Conservation (phyloP, 2,888 invertebrate species). For the Portevinia maculata region DNA sequence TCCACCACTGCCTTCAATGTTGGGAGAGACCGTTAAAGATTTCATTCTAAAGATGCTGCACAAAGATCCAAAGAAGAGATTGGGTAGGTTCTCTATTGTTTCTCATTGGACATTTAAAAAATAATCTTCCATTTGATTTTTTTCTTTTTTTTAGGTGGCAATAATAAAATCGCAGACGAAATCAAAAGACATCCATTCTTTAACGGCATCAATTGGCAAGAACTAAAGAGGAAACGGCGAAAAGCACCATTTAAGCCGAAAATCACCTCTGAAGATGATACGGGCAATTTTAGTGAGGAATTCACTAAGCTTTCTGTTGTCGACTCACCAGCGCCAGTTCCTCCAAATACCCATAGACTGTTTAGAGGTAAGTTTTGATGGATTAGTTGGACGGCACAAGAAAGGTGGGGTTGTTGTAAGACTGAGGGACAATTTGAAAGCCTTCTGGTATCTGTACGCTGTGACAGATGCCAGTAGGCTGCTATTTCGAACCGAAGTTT, state of each 20-base stretch:
- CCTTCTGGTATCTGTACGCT: too few relatives aligned
- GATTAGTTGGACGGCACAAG: too few relatives aligned
- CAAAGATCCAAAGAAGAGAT: slow-evolving; percentile 93
- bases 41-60: slow-evolving; percentile 92
- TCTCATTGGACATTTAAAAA: neutral
- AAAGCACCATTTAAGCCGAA: slow-evolving; percentile 96
- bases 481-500: too few relatives aligned
- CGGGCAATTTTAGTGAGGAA: slow-evolving; percentile 98
- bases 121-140: too few relatives aligned
- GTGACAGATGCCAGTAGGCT: too few relatives aligned
- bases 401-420: too few relatives aligned
- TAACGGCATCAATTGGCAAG: slow-evolving; percentile 91
- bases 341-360: slow-evolving; percentile 92
- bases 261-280: slow-evolving; percentile 93
- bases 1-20: slow-evolving; percentile 93
- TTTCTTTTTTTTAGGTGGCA: slow-evolving; percentile 85
- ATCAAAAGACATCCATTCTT: slow-evolving; percentile 96
- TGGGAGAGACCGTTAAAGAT: slow-evolving; percentile 87
- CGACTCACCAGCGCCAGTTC: slow-evolving; percentile 95
- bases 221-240: slow-evolving; percentile 89
- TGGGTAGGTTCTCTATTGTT: slow-evolving; percentile 82
- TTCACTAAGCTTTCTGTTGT: slow-evolving; percentile 96
- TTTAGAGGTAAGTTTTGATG: slow-evolving; percentile 90
- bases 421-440: too few relatives aligned
- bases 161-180: slow-evolving; percentile 93